These are phyloP conservation scores for Altica lythri DNA, from an alignment of 2,888 invertebrate genomes.

Conservation along the genomic window DNA sequence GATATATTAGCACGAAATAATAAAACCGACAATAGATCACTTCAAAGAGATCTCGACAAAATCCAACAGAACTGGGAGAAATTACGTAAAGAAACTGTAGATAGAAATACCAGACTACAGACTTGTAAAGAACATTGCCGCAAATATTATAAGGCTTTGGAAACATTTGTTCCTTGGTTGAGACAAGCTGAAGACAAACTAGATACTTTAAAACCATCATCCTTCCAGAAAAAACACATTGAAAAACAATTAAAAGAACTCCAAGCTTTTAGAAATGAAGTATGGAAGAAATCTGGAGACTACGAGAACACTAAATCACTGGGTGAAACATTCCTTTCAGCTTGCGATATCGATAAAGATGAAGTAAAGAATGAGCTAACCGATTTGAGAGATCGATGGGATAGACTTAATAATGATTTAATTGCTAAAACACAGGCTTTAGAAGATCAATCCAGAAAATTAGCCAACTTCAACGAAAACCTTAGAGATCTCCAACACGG, in stretches of 20 bases:
- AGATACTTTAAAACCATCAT: constrained; percentile 74
- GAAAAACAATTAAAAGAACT: constrained; percentile 87
- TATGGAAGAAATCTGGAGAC: constrained; percentile 92
- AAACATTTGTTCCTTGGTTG: constrained; percentile 87
- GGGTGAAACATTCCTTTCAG: constrained; percentile 85
- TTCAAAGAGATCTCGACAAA: constrained; percentile 82
- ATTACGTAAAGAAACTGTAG: constrained; percentile 83
- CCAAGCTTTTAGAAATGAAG: constrained; percentile 87
- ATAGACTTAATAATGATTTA: constrained; percentile 83
- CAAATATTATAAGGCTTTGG: constrained; percentile 85
- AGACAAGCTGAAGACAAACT: constrained; percentile 84
- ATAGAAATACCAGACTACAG: constrained; percentile 83
- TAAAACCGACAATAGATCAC: constrained; percentile 63
- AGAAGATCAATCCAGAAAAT: constrained; percentile 80
- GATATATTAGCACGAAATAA: constrained; percentile 63
- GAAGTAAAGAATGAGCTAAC: constrained; percentile 82
- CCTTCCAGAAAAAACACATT: constrained; percentile 83
- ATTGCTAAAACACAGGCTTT: constrained; percentile 76
- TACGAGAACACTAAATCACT: constrained; percentile 85
- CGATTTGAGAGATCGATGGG: constrained; percentile 87
- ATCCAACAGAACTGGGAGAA: constrained; percentile 93
- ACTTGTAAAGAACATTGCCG: constrained; percentile 91
- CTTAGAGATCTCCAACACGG: constrained; percentile 83
- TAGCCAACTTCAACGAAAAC: constrained; percentile 85
- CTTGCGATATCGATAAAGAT: constrained; percentile 91